phyloP scores from a whole-genome alignment of 2,888 invertebrate genomes.

The Cantharis rufa region DNA sequence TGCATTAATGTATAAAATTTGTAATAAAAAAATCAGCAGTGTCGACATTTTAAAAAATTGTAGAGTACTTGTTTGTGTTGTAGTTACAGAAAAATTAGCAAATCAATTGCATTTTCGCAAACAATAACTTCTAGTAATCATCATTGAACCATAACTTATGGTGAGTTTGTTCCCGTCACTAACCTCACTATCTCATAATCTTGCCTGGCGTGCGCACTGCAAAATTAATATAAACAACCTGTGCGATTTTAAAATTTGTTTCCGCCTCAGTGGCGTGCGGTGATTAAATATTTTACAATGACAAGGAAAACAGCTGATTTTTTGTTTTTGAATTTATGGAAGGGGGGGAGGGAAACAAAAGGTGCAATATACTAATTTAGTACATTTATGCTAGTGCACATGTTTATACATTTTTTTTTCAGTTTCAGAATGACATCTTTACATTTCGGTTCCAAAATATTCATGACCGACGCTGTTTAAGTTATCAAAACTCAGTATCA shows the following conservation, averaged over 20 bases:
- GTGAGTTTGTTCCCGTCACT: neutral
- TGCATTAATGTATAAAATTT: conserved; percentile 1
- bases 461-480: neutral
- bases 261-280: neutral
- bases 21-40: conserved; percentile 1
- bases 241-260: neutral
- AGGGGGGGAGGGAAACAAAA: no score
- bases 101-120: neutral
- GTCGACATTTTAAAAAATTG: neutral
- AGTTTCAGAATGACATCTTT: no score
- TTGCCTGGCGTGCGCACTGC: no score
- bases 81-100: neutral
- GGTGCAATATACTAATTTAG: no score
- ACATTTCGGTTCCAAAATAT: no score
- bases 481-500: no score
- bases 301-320: no score
- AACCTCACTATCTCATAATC: neutral
- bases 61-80: no score
- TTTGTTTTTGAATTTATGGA: no score
- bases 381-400: no score
- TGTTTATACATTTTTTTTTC: no score
- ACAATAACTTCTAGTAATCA: neutral
- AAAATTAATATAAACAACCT: neutral
- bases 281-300: no score
- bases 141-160: neutral